Percentiles rank a stretch among this genome's conserved stretches.
These are phyloP conservation scores for Resseliella maxima DNA, from an alignment of 2,888 invertebrate species.

Conservation along the genomic window DNA sequence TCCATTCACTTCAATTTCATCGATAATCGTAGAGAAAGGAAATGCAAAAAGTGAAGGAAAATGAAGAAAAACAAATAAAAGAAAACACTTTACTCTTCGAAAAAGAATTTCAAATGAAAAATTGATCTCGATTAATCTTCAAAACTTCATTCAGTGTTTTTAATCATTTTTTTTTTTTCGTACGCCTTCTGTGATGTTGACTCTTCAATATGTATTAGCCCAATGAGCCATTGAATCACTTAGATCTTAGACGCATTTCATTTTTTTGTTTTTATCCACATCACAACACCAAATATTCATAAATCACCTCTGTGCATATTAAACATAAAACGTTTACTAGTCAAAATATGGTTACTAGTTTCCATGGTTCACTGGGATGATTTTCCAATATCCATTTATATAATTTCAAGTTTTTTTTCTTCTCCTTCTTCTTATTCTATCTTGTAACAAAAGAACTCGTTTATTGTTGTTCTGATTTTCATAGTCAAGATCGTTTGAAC, in stretches of 20 bases:
- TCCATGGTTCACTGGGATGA: too few species aligned
- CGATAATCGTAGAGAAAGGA: not conserved
- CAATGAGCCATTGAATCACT: too few species aligned
- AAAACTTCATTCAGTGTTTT: conserved; percentile 39
- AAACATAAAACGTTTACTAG: too few species aligned
- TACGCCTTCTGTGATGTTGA: not conserved
- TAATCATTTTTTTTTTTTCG: not conserved
- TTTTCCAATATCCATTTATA: not conserved
- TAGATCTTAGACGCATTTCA: too few species aligned
- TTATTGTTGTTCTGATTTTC: not conserved
- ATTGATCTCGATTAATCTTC: conserved; percentile 33
- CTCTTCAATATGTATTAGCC: not conserved
- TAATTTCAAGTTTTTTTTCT: not conserved
- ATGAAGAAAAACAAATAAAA: too few species aligned
- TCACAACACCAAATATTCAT: too few species aligned
- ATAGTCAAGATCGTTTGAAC: not conserved
- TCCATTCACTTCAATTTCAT: not conserved
- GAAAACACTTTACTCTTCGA: not conserved
- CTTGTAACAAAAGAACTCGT: not conserved
- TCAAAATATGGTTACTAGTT: too few species aligned
- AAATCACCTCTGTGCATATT: too few species aligned
- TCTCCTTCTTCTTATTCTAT: not conserved
- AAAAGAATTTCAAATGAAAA: conserved; percentile 35
- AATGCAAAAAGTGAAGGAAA: not conserved
- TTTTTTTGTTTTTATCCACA: too few species aligned